phyloP scores from a whole-genome alignment of 2,797 vertebrate species.

The Sebastes reedi region DNA sequence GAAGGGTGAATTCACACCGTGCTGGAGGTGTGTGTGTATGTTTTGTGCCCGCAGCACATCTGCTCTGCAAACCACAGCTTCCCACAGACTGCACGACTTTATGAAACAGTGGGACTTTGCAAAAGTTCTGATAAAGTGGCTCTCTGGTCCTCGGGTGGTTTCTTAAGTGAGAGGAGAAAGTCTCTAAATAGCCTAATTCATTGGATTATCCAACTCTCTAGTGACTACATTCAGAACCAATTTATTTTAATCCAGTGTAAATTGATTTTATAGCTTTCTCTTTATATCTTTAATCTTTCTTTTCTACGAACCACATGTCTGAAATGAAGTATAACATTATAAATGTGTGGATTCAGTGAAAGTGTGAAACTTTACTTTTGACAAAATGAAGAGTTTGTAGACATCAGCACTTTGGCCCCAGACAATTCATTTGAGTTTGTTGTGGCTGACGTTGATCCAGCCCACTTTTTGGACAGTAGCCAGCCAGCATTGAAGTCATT shows the following conservation, averaged over 20 bases:
- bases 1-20: constrained; percentile 57
- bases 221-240: neutral
- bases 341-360: neutral
- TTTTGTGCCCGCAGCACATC: constrained; percentile 44
- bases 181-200: neutral
- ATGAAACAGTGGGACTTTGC: constrained; percentile 25
- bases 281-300: neutral
- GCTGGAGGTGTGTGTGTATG: constrained; percentile 25
- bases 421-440: constrained; percentile 19
- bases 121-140: constrained; percentile 2
- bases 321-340: neutral
- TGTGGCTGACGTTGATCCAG: constrained; percentile 30
- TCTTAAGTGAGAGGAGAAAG: neutral
- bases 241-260: neutral
- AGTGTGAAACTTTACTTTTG: neutral
- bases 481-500: constrained; percentile 43
- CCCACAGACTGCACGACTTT: constrained; percentile 11
- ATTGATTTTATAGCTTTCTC: neutral
- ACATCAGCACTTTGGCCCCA: constrained; percentile 29
- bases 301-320: neutral
- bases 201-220: neutral
- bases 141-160: neutral
- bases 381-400: constrained; percentile 22
- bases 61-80: constrained; percentile 46
- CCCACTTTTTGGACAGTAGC: constrained; percentile 20